Conservation (phyloP, 2,888 invertebrate species). For the Falcaria lacertinaria region DNA sequence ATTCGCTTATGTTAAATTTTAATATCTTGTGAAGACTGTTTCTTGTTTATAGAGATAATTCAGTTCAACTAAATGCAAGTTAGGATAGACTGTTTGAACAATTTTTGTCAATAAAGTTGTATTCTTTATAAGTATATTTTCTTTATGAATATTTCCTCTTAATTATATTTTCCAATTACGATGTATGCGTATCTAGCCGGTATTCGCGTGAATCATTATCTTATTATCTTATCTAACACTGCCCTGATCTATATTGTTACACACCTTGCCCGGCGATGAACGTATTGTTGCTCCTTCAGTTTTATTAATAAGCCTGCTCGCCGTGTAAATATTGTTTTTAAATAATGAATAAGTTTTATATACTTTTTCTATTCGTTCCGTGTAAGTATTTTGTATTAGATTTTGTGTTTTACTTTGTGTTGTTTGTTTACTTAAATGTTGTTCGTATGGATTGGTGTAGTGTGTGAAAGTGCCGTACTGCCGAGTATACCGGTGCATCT, state of each 20-base stretch:
- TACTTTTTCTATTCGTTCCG: constrained; percentile 25
- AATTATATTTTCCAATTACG: neutral
- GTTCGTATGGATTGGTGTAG: too few species aligned
- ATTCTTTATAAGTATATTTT: constrained; percentile 6
- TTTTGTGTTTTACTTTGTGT: constrained; percentile 1
- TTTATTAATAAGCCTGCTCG: constrained; percentile 19
- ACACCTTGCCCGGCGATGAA: constrained; percentile 30
- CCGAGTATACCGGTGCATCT: constrained; percentile 79
- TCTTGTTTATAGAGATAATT: too few species aligned
- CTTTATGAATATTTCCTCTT: too few species aligned
- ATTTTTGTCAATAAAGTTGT: constrained; percentile 12
- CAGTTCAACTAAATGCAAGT: too few species aligned
- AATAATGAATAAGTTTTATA: constrained; percentile 34
- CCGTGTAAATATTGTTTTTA: constrained; percentile 19
- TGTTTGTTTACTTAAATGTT: constrained; percentile 8
- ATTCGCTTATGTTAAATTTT: too few species aligned
- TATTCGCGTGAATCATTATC: constrained; percentile 51
- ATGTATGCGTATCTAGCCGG: constrained; percentile 10
- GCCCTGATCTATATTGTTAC: constrained; percentile 41
- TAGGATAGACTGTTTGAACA: too few species aligned
- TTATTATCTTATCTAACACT: constrained; percentile 52
- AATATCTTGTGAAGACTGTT: too few species aligned
- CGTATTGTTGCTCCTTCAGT: constrained; percentile 28
- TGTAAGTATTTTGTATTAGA: constrained; percentile 42
- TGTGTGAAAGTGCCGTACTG: constrained; percentile 42